phyloP scores from a whole-genome alignment of 2,888 invertebrate genomes.

The Clivina fossor region DNA sequence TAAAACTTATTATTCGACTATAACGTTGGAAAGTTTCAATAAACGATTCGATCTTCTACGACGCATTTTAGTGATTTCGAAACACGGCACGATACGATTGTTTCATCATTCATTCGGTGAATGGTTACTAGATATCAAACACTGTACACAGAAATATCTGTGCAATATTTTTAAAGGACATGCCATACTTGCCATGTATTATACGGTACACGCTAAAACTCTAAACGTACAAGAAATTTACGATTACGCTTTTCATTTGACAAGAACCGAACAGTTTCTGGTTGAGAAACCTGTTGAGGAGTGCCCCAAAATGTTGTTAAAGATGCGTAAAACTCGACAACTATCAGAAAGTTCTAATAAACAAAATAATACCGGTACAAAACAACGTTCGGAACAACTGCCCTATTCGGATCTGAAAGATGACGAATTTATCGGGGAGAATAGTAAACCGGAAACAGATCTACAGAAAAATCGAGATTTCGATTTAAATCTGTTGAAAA shows the following conservation, averaged over 20 bases:
- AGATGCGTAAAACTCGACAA: constrained; percentile 17
- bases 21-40: constrained; percentile 79
- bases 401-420: constrained; percentile 37
- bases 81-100: constrained; percentile 66
- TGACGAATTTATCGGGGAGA: constrained; percentile 35
- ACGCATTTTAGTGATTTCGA: constrained; percentile 61
- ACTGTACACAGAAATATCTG: constrained; percentile 92
- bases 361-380: constrained; percentile 45
- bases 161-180: constrained; percentile 88
- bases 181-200: constrained; percentile 82
- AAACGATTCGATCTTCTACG: constrained; percentile 74
- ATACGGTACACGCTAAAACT: constrained; percentile 69
- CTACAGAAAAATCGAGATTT: neutral
- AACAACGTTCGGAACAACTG: constrained; percentile 2
- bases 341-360: constrained; percentile 45
- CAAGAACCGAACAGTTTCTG: constrained; percentile 66
- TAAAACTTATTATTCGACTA: constrained; percentile 74
- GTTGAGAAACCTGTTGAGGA: constrained; percentile 54
- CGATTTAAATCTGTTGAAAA: constrained; percentile 6
- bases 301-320: constrained; percentile 48
- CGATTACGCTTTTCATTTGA: constrained; percentile 70
- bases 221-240: constrained; percentile 74
- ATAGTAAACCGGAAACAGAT: constrained; percentile 8
- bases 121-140: constrained; percentile 96
- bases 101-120: constrained; percentile 95